These are phyloP conservation scores for Caranx ignobilis DNA, from an alignment of 2,113 vertebrate species.

Conservation along the genomic window DNA sequence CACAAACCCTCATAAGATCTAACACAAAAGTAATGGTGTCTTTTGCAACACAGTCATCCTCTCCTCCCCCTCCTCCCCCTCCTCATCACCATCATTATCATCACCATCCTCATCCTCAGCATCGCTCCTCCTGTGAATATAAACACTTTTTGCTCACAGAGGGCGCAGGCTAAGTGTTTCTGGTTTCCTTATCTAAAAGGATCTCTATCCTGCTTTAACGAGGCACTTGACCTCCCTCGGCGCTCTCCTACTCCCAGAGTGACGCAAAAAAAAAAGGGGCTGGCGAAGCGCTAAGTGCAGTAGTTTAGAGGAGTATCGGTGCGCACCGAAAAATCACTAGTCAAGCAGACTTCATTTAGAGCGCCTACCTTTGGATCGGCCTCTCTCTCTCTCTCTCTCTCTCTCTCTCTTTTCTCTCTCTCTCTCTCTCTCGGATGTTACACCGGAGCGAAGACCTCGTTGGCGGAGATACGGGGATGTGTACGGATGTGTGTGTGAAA, in stretches of 20 bases:
- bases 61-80: conserved; percentile 21
- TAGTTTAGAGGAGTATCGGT: conserved; percentile 77
- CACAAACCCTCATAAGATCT: neutral
- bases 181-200: conserved; percentile 66
- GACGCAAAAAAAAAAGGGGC: conserved; percentile 85
- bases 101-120: conserved; percentile 16
- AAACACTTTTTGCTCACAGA: conserved; percentile 28
- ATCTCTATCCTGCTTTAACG: conserved; percentile 73
- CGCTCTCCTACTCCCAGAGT: conserved; percentile 70
- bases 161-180: conserved; percentile 62
- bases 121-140: conserved; percentile 8
- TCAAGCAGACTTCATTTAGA: conserved; percentile 64
- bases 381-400: too few relatives aligned
- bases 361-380: conserved; percentile 45
- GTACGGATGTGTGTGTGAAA: conserved; percentile 61
- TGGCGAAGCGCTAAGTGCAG: conserved; percentile 80
- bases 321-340: conserved; percentile 75
- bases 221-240: conserved; percentile 78
- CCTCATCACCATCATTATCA: conserved; percentile 14
- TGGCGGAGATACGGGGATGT: conserved; percentile 59
- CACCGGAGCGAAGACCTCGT: conserved; percentile 48
- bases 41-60: neutral
- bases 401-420: neutral
- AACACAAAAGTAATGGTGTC: neutral
- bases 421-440: conserved; percentile 61